A percentile compares a stretch with the other conserved stretches of the same genome.
phyloP scores from a whole-genome alignment of 2,113 vertebrate species.

The Marcusenius ussheri region DNA sequence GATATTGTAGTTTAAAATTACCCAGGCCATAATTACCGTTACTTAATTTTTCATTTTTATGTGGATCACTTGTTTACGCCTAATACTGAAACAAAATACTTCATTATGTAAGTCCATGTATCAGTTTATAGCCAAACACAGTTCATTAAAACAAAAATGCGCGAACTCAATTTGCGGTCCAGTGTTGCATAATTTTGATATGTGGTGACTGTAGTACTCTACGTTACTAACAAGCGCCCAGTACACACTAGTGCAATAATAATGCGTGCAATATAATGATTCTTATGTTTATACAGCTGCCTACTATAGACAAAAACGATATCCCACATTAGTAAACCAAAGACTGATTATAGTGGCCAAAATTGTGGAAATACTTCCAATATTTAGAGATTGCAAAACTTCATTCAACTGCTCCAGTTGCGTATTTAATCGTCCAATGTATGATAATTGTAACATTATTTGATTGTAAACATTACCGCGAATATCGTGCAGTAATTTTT shows the following conservation, averaged over 20 bases:
- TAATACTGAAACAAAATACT: background rate
- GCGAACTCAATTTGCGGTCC: background rate
- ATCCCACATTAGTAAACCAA: background rate
- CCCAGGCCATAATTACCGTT: background rate
- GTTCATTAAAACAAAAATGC: background rate
- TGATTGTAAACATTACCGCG: background rate
- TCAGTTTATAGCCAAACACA: background rate
- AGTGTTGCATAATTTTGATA: background rate
- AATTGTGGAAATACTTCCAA: background rate
- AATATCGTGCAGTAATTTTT: background rate
- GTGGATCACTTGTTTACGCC: background rate
- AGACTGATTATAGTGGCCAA: background rate
- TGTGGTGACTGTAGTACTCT: background rate
- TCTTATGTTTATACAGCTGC: background rate
- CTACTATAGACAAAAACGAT: background rate
- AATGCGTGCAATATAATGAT: background rate
- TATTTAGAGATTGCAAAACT: background rate
- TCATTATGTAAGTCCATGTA: background rate
- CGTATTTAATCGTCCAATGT: background rate
- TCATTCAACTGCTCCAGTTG: background rate
- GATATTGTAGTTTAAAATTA: background rate
- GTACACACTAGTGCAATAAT: background rate
- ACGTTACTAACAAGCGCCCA: background rate
- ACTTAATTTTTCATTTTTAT: background rate
- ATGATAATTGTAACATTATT: background rate